Conservation (phyloP, 2,797 vertebrate species). For the Nyctalus aviator region DNA sequence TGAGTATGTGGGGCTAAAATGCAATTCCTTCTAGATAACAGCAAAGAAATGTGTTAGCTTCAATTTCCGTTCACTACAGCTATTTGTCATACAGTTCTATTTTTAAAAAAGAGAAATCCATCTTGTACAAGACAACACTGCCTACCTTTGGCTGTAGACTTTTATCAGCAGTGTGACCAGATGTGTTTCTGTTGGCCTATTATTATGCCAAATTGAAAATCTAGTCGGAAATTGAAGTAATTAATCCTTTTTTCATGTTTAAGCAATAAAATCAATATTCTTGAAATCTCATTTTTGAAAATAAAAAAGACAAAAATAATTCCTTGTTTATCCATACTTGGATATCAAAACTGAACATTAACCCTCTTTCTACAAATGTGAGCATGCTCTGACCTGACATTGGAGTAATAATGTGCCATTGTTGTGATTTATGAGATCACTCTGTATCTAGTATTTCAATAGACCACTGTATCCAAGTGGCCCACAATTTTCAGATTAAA, state of each 20-base stretch:
- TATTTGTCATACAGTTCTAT: slow-evolving; percentile 63
- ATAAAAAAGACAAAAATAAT: background rate
- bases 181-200: background rate
- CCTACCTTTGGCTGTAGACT: background rate
- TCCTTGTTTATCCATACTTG: background rate
- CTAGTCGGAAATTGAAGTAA: slow-evolving; percentile 26
- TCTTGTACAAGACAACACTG: background rate
- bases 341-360: fast-evolving
- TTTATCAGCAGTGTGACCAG: slow-evolving; percentile 25
- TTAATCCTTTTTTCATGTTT: background rate
- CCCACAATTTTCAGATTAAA: background rate
- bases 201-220: background rate
- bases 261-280: background rate
- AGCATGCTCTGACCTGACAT: background rate
- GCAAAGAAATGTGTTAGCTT: slow-evolving; percentile 69
- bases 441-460: background rate
- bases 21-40: slow-evolving; percentile 77
- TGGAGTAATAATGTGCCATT: background rate
- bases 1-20: slow-evolving; percentile 80
- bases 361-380: background rate
- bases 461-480: background rate
- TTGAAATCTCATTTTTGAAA: slow-evolving; percentile 10
- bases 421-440: background rate
- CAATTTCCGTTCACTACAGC: slow-evolving; percentile 65
- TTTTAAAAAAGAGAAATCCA: slow-evolving; percentile 48